phyloP scores from a whole-genome alignment of 2,113 vertebrate genomes.

The Nanger granti region DNA sequence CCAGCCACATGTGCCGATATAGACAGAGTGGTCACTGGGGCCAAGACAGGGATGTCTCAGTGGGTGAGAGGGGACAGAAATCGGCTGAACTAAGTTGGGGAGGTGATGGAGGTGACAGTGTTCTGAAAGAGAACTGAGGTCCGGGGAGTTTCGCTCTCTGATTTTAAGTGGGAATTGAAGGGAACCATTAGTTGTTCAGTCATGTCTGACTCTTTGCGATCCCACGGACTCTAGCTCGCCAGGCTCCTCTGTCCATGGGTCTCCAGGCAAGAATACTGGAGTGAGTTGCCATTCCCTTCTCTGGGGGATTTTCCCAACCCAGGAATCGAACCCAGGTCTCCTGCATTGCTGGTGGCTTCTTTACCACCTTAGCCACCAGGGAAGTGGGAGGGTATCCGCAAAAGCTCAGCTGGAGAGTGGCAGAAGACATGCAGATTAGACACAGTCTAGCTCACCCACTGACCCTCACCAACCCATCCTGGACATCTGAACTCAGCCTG shows the following conservation, averaged over 20 bases:
- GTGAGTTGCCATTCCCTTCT: not conserved
- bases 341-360: not conserved
- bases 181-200: not conserved
- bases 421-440: not conserved
- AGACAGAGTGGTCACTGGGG: too few species aligned
- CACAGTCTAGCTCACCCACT: rapidly evolving
- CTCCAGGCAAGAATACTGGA: not conserved
- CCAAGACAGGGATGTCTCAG: not conserved
- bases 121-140: not conserved
- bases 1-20: rapidly evolving
- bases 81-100: not conserved
- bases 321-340: not conserved
- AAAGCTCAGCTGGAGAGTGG: not conserved
- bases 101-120: not conserved
- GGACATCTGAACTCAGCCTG: not conserved
- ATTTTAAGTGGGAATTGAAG: not conserved
- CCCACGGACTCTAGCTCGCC: not conserved
- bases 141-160: not conserved
- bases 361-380: not conserved
- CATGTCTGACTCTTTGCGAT: not conserved
- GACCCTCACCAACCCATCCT: not conserved
- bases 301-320: not conserved
- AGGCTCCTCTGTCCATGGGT: not conserved
- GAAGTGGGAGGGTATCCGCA: not conserved
- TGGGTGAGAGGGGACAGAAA: too few species aligned